These are phyloP conservation scores for Hormiphora californensis DNA, from an alignment of 37 sponge, comb jelly and placozoan genomes.

Conservation along the genomic window DNA sequence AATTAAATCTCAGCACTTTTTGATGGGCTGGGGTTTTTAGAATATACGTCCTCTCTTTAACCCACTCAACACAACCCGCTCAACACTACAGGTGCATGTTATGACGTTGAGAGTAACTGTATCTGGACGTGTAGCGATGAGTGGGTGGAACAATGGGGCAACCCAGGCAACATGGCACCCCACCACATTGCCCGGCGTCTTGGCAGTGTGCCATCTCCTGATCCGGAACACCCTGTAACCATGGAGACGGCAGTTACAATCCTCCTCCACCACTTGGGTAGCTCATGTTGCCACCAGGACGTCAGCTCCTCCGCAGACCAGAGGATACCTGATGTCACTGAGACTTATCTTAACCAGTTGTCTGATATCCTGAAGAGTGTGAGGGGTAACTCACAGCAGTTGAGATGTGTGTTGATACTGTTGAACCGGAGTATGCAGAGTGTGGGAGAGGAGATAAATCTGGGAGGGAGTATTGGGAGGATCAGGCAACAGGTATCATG, in stretches of 20 bases:
- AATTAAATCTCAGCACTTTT: too few species aligned
- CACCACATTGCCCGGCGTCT: conserved; percentile 45
- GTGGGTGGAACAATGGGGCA: conserved; percentile 78
- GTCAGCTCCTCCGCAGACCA: background rate
- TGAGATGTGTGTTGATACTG: background rate
- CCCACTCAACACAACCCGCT: background rate
- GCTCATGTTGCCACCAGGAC: conserved; percentile 17
- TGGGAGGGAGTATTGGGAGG: background rate
- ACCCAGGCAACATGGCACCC: conserved; percentile 22
- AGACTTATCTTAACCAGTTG: background rate
- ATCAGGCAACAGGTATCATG: conserved; percentile 6
- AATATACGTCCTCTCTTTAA: background rate
- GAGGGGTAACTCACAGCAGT: background rate
- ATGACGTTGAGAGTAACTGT: conserved; percentile 71
- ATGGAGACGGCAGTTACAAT: background rate
- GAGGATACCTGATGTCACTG: conserved; percentile 8
- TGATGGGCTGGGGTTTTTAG: background rate
- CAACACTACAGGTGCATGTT: conserved; percentile 56
- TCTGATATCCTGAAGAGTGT: conserved; percentile 36
- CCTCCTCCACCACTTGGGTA: conserved; percentile 32
- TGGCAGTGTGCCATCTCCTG: background rate
- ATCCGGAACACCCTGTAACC: background rate
- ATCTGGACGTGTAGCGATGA: conserved; percentile 76
- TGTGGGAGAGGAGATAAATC: background rate
- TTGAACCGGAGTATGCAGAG: conserved; percentile 37